Conservation (phyloP, 2,113 vertebrate genomes). For the Poecilia latipinna region DNA sequence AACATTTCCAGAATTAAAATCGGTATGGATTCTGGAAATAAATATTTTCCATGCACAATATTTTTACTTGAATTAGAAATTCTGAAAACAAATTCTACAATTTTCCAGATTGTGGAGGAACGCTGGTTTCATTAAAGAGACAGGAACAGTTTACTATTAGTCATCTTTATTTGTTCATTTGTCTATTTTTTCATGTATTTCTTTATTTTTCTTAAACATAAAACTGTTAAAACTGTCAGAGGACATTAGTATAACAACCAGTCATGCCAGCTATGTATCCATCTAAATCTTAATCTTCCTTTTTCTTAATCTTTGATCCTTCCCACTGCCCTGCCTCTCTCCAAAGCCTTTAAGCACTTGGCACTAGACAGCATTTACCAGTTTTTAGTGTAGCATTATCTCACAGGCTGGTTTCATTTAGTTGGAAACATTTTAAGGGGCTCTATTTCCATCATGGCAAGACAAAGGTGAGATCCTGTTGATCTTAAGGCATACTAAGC, state of each 20-base stretch:
- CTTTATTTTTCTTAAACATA: constrained; percentile 72
- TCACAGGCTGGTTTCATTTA: constrained; percentile 22
- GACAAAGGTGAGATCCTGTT: constrained; percentile 23
- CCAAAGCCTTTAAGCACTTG: constrained; percentile 47
- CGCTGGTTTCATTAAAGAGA: constrained; percentile 38
- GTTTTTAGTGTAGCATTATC: constrained; percentile 32
- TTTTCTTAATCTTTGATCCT: constrained; percentile 37
- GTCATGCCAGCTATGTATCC: constrained; percentile 49
- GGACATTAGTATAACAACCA: constrained; percentile 72
- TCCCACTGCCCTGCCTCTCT: constrained; percentile 55
- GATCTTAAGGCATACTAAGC: constrained; percentile 8
- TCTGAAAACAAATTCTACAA: neutral
- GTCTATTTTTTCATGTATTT: constrained; percentile 58
- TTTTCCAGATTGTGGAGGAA: neutral
- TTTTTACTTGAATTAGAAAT: too few species aligned
- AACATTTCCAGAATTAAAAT: too few species aligned
- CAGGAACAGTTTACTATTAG: constrained; percentile 63
- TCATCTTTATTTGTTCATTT: constrained; percentile 75
- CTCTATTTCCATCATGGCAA: constrained; percentile 15
- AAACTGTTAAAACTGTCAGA: constrained; percentile 74
- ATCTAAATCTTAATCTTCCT: constrained; percentile 34
- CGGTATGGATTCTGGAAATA: too few species aligned
- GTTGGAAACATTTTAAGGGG: constrained; percentile 15
- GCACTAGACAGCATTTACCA: constrained; percentile 46
- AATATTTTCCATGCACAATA: too few species aligned